Evolutionary conservation across 2,888 invertebrate genomes (phyloP), one percentile per base, ranked within the genome.

Genomic region (Pseudeuparius sepicola): DNA sequence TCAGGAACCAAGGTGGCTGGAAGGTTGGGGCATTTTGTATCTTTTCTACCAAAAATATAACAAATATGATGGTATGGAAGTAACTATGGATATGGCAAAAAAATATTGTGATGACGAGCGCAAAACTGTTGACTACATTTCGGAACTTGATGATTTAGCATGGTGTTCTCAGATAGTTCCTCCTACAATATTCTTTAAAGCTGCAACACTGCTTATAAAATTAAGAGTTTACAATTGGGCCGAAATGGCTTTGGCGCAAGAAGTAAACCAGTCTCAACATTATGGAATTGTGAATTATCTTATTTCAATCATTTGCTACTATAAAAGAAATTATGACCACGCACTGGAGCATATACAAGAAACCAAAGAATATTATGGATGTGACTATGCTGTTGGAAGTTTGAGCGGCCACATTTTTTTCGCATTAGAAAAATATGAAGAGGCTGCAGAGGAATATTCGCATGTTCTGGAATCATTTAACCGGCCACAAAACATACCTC

Each of bases 11-110:
- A 44, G 41, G 20, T 63, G 59, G 56, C 27, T 54, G 3, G 58
- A 59, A 52, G 60, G 56, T 17, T 63, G 63, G 61, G 53, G 52
- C 4, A 42, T 54, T 4, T 43, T 62, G 5, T 55, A 57, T 34
- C 25, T 60, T 24, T 59, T 57, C 43, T 60, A 61, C 38, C 39
- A 50, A 36, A 48, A 50, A 35, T 45, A 38, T n/a, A 43, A 47
- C 2, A 54, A 55, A 33, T 29, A 31, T 11, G 56, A 54, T 40
- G 60, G 60, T 6, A 53, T 54, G 45, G 59, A 57, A 34, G 45
- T 55, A 30, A 49, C 54, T 2, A 34, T 50, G 33, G 57, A 55
- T 34, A 59, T 54, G 53, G 55, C 50, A 1, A 48, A 47, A 24
- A 56, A 56, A 40, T 51, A 48, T 39, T 11, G 48, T 4, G 42